These are phyloP conservation scores for Drosophila funebris DNA, from an alignment of 1,140 invertebrate species.

Conservation along the genomic window DNA sequence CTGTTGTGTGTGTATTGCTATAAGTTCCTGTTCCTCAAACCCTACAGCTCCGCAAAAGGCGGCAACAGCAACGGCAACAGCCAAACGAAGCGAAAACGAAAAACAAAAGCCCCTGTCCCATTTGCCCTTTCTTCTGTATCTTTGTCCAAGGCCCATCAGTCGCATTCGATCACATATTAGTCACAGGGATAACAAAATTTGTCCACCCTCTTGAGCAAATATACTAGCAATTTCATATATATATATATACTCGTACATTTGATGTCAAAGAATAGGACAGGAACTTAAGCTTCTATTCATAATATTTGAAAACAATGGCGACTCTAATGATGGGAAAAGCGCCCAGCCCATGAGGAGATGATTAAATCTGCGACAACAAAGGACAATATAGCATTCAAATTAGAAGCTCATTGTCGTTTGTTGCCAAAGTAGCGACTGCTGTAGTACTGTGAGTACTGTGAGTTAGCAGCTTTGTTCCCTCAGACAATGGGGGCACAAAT, in stretches of 20 bases:
- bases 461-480: constrained; percentile 50
- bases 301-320: constrained; percentile 62
- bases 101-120: constrained; percentile 9
- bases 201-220: background rate
- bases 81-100: background rate
- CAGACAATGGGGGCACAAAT: constrained; percentile 73
- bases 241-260: background rate
- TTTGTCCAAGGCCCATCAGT: background rate
- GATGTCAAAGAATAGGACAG: constrained; percentile 6
- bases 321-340: constrained; percentile 74
- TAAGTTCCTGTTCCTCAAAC: background rate
- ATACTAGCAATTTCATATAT: background rate
- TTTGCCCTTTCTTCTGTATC: background rate
- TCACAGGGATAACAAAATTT: constrained; percentile 11
- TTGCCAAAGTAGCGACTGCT: constrained; percentile 70
- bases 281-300: constrained; percentile 46
- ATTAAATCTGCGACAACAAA: constrained; percentile 78
- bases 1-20: background rate
- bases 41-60: background rate
- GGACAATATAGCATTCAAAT: constrained; percentile 78
- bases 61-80: background rate
- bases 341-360: constrained; percentile 49
- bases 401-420: constrained; percentile 78
- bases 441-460: constrained; percentile 15
- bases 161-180: constrained; percentile 33